Conservation (phyloP, 1,140 invertebrate genomes). For the Gyrodactylus bullatarudis region DNA sequence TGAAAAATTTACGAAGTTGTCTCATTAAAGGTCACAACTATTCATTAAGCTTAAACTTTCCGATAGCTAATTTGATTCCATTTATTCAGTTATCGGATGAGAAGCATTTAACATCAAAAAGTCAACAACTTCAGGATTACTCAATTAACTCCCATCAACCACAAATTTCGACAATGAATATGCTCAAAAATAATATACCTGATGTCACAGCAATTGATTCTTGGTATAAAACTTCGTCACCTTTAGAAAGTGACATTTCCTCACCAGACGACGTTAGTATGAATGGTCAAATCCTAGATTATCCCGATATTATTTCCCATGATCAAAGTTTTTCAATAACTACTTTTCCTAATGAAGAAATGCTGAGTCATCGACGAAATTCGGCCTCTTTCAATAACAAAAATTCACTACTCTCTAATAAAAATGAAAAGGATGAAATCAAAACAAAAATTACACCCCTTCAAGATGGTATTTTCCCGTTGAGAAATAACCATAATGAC, state of each 20-base stretch:
- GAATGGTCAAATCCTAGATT: neutral
- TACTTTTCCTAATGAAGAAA: neutral
- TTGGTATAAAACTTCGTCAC: neutral
- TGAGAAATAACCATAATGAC: neutral
- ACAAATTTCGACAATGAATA: too few relatives aligned
- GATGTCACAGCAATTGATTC: neutral
- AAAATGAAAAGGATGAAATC: too few relatives aligned
- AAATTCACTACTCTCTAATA: neutral
- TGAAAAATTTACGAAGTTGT: too few relatives aligned
- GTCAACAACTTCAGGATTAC: too few relatives aligned
- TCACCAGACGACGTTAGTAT: neutral
- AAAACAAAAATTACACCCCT: neutral
- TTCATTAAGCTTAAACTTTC: too few relatives aligned
- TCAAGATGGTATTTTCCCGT: neutral
- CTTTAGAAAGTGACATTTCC: neutral
- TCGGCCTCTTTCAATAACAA: neutral
- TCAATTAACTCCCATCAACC: too few relatives aligned
- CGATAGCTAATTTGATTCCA: too few relatives aligned
- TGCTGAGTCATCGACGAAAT: neutral
- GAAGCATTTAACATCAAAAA: too few relatives aligned
- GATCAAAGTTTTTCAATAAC: neutral
- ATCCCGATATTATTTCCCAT: neutral
- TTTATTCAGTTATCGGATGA: too few relatives aligned
- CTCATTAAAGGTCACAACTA: too few relatives aligned
- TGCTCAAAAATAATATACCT: too few relatives aligned